A percentile compares a stretch with the other conserved stretches of the same genome.
Evolutionary conservation across 2,888 invertebrate genomes (phyloP).

Genomic region (Drosophila acutilabella): DNA sequence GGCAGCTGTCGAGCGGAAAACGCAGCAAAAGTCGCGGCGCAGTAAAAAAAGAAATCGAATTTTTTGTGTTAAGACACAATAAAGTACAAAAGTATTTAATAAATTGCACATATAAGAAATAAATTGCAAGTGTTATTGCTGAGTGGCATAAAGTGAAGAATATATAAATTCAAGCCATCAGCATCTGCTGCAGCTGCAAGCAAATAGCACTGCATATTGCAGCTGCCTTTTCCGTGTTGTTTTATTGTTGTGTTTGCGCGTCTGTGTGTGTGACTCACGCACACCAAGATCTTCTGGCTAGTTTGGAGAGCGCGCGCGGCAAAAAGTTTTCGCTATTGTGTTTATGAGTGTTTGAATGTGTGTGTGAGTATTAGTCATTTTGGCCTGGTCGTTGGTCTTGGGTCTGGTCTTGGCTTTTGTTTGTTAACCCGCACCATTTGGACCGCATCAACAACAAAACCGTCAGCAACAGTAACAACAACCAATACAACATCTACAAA

Average conservation of each 20-base stretch:
- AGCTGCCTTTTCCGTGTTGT: slow-evolving; percentile 59
- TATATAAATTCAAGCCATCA: slow-evolving; percentile 12
- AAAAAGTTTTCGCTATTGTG: slow-evolving; percentile 60
- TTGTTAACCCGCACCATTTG: slow-evolving; percentile 49
- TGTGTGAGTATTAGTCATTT: slow-evolving; percentile 61
- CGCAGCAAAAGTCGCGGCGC: slow-evolving; percentile 40
- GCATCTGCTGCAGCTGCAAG: slow-evolving; percentile 33
- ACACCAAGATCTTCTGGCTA: slow-evolving; percentile 48
- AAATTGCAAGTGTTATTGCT: slow-evolving; percentile 1
- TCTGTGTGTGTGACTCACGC: slow-evolving; percentile 42
- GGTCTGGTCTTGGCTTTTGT: slow-evolving; percentile 55
- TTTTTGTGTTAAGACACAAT: slow-evolving; percentile 25
- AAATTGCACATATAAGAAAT: slow-evolving; percentile 2
- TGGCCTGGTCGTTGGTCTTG: slow-evolving; percentile 65
- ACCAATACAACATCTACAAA: slow-evolving; percentile 4
- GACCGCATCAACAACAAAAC: slow-evolving; percentile 52
- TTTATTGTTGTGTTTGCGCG: slow-evolving; percentile 38
- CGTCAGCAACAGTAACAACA: slow-evolving; percentile 17
- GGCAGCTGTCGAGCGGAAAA: slow-evolving; percentile 48
- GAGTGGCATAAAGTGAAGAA: slow-evolving; percentile 15
- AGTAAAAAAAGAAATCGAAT: slow-evolving; percentile 35
- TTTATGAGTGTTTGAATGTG: slow-evolving; percentile 30
- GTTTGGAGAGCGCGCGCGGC: slow-evolving; percentile 58
- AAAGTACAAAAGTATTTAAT: slow-evolving; percentile 8
- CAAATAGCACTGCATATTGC: slow-evolving; percentile 52